Base-by-base conservation (phyloP, 2,888 invertebrate genomes). In the Desoria tigrina region DNA sequence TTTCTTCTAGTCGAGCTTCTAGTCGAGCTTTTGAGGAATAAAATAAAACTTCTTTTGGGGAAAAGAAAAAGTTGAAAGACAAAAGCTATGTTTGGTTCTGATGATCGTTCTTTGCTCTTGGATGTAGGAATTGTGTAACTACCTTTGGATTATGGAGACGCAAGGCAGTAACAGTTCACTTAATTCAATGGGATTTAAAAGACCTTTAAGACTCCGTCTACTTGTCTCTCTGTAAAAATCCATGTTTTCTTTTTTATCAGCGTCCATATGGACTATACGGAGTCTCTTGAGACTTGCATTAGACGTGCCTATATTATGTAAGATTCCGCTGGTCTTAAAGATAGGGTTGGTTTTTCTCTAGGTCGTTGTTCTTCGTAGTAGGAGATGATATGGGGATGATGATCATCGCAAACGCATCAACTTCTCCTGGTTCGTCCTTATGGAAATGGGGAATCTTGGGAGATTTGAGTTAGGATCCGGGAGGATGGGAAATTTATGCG, bases 181-280 rank as follows among this genome's bases (percentile, higher is more conserved):
- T 57, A 57, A 57, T 57, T 57, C 57, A 57, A 57, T 57, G 57
- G 57, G 57, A 57, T 57, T 57, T 57, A 42, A 57, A 57, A 57
- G 23, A 57, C 57, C 18, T 21, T 45, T 39, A 16, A 18, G 4
- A 45, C n/a, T 6, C 4, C 4, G 45, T 6, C 4, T 6, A 18
- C 45, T 45, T 45, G 6, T 45, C 6, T 16, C 4, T 18, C 6
- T 45, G 16, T 45, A 45, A 45, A 45, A 9, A 3, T 45, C 21
- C 16, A 6, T 4, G n/a, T 45, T 45, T 45, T 9, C 9, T 9
- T 45, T 45, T 21, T 18, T 45, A 45, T 45, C 21, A n/a, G n/a
- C n/a, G n/a, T n/a, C n/a, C n/a, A 18, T 45, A 45, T 45, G 45
- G 45, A 45, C 9, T 16, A 45, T 18, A 45, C 45, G 16, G 45